Percentiles rank a stretch among this genome's conserved stretches.
Evolutionary conservation across 2,797 vertebrate species (phyloP).

Genomic region (Chaetophractus vellerosus): DNA sequence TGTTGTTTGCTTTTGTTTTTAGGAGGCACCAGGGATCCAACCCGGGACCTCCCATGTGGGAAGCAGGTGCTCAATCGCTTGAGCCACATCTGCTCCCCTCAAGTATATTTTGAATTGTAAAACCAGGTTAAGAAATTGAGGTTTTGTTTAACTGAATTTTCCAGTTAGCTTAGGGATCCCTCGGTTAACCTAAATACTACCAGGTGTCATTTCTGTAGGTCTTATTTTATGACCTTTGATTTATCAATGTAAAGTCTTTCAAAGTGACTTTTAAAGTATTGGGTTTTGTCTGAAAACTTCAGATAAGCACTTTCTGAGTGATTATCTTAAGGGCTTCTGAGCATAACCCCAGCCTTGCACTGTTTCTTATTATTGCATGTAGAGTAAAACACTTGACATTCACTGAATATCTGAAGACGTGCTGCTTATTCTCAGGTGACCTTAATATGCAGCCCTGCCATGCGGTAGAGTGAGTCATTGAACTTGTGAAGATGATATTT

Average conservation of each 20-base stretch:
- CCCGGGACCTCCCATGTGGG: too few species aligned
- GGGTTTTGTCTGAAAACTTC: conserved; percentile 46
- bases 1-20: too few species aligned
- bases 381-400: conserved; percentile 48
- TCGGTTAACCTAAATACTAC: conserved; percentile 31
- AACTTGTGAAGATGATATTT: background rate
- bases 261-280: conserved; percentile 2
- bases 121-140: conserved; percentile 44
- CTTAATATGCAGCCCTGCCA: background rate
- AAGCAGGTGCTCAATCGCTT: too few species aligned
- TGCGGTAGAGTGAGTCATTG: background rate
- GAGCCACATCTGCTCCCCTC: too few species aligned
- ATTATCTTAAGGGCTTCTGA: conserved; percentile 42
- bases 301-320: background rate
- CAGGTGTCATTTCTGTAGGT: background rate
- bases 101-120: conserved; percentile 32
- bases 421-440: conserved; percentile 53
- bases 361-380: conserved; percentile 38
- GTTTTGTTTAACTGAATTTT: conserved; percentile 67
- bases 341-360: background rate
- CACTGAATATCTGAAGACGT: conserved; percentile 49
- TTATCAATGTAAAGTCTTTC: conserved; percentile 18
- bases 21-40: too few species aligned
- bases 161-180: background rate
- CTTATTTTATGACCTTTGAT: conserved; percentile 29